A percentile compares a stretch with the other conserved stretches of the same genome.
Evolutionary conservation across 2,113 vertebrate genomes (phyloP).

Genomic region (Aphyosemion australe): DNA sequence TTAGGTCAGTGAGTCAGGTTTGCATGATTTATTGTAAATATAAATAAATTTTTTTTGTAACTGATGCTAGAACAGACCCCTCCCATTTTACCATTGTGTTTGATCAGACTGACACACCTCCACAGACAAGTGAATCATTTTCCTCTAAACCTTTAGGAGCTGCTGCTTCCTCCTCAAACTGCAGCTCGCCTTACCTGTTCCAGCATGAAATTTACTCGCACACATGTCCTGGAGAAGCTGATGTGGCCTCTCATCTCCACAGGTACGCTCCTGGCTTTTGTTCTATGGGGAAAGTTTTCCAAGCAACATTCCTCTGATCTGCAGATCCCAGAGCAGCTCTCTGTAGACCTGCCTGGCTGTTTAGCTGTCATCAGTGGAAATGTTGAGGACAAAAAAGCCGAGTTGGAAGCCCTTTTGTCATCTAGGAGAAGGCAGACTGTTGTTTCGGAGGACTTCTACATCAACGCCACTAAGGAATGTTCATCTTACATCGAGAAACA

Average conservation of each 20-base stretch:
- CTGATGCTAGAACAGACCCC: neutral
- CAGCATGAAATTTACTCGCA: neutral
- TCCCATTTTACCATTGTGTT: too few relatives aligned
- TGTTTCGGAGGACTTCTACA: constrained; percentile 71
- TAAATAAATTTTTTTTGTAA: constrained; percentile 24
- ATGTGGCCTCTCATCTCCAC: constrained; percentile 3
- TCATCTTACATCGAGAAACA: constrained; percentile 67
- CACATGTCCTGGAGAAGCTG: fast-evolving
- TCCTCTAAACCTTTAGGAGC: neutral
- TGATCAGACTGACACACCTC: constrained; percentile 9
- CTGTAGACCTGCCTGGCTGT: constrained; percentile 73
- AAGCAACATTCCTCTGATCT: neutral
- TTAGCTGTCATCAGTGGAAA: constrained; percentile 78
- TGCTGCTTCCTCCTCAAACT: neutral
- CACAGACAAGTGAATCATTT: neutral
- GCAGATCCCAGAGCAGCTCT: constrained; percentile 20
- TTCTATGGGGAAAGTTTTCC: too few relatives aligned
- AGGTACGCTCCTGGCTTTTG: neutral
- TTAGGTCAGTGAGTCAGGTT: constrained; percentile 7
- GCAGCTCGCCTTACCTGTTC: too few relatives aligned
- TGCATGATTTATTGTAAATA: constrained; percentile 9
- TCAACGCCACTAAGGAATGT: constrained; percentile 84
- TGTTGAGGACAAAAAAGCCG: neutral
- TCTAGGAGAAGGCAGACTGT: neutral
- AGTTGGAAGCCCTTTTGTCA: constrained; percentile 65